A percentile compares a stretch with the other conserved stretches of the same genome.
These are phyloP conservation scores for Rhinolophus sinicus DNA, from an alignment of 2,113 vertebrate genomes.

Conservation along the genomic window DNA sequence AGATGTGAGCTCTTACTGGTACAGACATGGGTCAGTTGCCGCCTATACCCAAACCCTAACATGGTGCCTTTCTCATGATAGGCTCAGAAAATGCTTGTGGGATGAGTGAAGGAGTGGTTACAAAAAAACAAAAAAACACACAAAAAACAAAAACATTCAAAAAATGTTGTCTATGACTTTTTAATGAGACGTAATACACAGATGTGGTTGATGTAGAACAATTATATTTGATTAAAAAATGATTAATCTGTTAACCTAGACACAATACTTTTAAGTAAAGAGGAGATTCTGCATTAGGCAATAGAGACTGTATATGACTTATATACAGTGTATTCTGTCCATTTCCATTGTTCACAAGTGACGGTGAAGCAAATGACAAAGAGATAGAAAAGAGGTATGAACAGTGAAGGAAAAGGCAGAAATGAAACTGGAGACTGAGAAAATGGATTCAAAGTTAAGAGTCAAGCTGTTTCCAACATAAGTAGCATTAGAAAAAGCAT, in stretches of 20 bases:
- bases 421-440: not conserved
- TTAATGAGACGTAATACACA: not conserved
- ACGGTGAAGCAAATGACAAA: not conserved
- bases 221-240: not conserved
- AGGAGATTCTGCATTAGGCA: not conserved
- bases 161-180: not conserved
- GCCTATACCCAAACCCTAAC: not conserved
- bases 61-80: not conserved
- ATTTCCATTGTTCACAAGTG: not conserved
- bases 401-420: not conserved
- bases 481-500: not conserved
- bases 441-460: not conserved
- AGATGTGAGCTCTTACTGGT: not conserved
- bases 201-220: not conserved
- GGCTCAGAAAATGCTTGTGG: not conserved
- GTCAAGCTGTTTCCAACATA: not conserved
- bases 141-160: slow-evolving; percentile 17
- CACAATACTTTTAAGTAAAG: not conserved
- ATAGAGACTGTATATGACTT: not conserved
- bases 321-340: not conserved
- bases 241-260: not conserved
- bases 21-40: not conserved
- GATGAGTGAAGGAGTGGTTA: not conserved
- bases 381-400: not conserved
- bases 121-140: not conserved